phyloP scores from a whole-genome alignment of 1,140 invertebrate genomes.

The Palaemon carinicauda region DNA sequence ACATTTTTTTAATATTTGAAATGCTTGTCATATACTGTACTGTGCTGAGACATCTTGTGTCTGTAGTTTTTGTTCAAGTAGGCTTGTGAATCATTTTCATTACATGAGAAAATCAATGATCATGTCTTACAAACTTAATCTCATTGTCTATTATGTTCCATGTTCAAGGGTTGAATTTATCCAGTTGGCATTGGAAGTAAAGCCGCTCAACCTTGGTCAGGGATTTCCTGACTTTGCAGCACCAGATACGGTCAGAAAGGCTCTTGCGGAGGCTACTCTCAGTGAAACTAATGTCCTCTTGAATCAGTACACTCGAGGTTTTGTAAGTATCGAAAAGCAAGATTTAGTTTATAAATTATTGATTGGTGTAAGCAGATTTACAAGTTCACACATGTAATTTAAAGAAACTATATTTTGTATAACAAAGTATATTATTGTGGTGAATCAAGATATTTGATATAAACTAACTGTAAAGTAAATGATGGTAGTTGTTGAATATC shows the following conservation, averaged over 20 bases:
- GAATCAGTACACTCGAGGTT: conserved; percentile 83
- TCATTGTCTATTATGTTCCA: conserved; percentile 36
- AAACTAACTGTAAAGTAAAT: too few species aligned
- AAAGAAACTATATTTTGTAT: too few species aligned
- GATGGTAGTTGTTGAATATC: too few species aligned
- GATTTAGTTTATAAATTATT: too few species aligned
- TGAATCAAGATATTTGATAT: too few species aligned
- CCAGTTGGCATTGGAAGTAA: conserved; percentile 83
- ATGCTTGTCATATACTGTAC: not conserved
- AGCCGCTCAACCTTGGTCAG: conserved; percentile 95
- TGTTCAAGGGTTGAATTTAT: conserved; percentile 92
- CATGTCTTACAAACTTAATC: not conserved
- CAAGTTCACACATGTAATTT: too few species aligned
- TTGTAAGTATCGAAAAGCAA: conserved; percentile 64
- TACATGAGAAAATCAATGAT: too few species aligned
- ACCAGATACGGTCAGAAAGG: conserved; percentile 83
- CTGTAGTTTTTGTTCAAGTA: not conserved
- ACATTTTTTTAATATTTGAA: not conserved
- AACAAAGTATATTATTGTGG: too few species aligned
- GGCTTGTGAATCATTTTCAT: not conserved
- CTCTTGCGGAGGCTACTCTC: conserved; percentile 73
- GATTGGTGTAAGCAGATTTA: too few species aligned
- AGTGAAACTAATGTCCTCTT: conserved; percentile 76
- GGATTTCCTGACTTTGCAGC: conserved; percentile 95
- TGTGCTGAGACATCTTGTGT: not conserved